A percentile compares a stretch with the other conserved stretches of the same genome.
Conservation (phyloP, 2,888 invertebrate species). For the Cylloceria caligata region DNA sequence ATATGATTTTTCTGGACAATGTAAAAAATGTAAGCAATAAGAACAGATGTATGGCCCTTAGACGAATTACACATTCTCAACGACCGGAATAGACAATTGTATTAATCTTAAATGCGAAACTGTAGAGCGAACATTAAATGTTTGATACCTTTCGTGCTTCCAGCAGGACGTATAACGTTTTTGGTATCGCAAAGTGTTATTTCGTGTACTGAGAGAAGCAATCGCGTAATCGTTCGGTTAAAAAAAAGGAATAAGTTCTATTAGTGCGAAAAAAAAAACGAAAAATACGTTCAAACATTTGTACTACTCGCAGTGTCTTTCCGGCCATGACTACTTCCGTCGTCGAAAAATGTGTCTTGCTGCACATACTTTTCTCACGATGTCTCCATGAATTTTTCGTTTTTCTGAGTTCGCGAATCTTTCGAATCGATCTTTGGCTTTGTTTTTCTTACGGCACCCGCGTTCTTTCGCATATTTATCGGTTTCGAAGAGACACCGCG, state of each 20-base stretch:
- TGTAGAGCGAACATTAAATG: constrained; percentile 31
- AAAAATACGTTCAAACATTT: constrained; percentile 69
- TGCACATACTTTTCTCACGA: constrained; percentile 33
- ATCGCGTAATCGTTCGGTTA: constrained; percentile 27
- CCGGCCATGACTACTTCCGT: constrained; percentile 40
- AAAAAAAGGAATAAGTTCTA: constrained; percentile 65
- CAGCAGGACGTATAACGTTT: constrained; percentile 56
- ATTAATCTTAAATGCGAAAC: constrained; percentile 54
- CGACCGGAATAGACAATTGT: constrained; percentile 22
- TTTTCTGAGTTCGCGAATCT: constrained; percentile 84
- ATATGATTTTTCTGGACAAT: too few species aligned
- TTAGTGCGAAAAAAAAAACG: constrained; percentile 41
- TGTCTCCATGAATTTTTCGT: constrained; percentile 33
- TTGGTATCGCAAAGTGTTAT: constrained; percentile 78
- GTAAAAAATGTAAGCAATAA: constrained; percentile 1
- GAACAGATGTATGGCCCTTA: constrained; percentile 49
- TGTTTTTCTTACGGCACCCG: constrained; percentile 74
- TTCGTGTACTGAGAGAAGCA: constrained; percentile 59
- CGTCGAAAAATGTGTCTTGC: constrained; percentile 57
- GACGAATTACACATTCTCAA: constrained; percentile 27
- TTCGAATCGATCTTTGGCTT: constrained; percentile 68
- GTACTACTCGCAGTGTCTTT: constrained; percentile 55
- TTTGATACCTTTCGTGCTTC: constrained; percentile 49
- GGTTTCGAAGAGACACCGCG: constrained; percentile 53
- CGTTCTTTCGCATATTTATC: constrained; percentile 31